Percentiles rank a stretch among this genome's conserved stretches.
Evolutionary conservation across 1,140 invertebrate species (phyloP).

Genomic region (Pinna nobilis): DNA sequence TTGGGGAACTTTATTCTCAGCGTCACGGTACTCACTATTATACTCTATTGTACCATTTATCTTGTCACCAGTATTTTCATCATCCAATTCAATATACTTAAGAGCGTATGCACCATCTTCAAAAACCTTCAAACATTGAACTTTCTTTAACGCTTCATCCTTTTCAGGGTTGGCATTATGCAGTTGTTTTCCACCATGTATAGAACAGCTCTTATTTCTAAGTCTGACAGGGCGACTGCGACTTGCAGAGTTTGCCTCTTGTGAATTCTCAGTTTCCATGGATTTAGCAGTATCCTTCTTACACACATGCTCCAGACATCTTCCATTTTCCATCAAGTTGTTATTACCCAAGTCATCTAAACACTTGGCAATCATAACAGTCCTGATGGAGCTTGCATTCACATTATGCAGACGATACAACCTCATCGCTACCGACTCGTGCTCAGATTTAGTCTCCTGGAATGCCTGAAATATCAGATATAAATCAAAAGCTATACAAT

Average conservation of each 20-base stretch:
- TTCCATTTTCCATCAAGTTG: too few species aligned
- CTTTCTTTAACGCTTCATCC: conserved; percentile 13
- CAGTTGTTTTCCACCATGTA: too few species aligned
- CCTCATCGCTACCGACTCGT: conserved; percentile 87
- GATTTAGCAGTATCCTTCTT: background rate
- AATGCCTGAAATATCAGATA: conserved; percentile 59
- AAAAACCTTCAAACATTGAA: conserved; percentile 51
- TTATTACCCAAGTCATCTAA: conserved; percentile 19
- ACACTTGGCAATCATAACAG: conserved; percentile 85
- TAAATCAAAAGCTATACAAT: too few species aligned
- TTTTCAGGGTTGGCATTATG: background rate
- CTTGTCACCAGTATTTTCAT: conserved; percentile 40
- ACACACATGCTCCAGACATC: background rate
- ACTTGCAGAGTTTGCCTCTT: background rate
- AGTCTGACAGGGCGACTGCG: background rate
- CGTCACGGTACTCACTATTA: conserved; percentile 55
- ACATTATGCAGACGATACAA: conserved; percentile 88
- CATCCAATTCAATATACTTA: conserved; percentile 49
- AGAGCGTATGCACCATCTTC: conserved; percentile 49
- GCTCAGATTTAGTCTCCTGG: conserved; percentile 82
- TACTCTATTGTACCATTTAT: conserved; percentile 55
- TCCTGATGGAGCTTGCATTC: conserved; percentile 87
- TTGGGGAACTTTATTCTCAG: conserved; percentile 40
- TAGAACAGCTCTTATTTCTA: background rate
- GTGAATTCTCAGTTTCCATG: background rate